These are phyloP conservation scores for Paramuricea clavata DNA, from an alignment of 92 coral and sea anemone genomes.

Conservation along the genomic window DNA sequence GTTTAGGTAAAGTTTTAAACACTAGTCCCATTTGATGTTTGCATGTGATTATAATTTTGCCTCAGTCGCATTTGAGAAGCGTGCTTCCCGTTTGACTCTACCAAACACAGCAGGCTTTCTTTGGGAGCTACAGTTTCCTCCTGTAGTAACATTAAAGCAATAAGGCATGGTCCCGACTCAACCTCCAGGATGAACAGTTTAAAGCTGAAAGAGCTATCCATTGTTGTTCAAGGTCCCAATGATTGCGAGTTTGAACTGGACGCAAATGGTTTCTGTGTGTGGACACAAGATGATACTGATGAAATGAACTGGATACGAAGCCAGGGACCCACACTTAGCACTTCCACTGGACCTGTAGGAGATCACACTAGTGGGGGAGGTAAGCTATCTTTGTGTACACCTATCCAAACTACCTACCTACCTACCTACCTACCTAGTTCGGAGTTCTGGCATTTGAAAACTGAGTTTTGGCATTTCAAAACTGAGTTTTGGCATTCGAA, in stretches of 20 bases:
- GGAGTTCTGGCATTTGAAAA: too few species aligned
- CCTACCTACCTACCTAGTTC: background rate
- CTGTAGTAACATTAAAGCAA: too few species aligned
- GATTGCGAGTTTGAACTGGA: slow-evolving; percentile 89
- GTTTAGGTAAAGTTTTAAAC: slow-evolving; percentile 66
- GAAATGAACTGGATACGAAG: slow-evolving; percentile 68
- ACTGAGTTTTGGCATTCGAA: too few species aligned
- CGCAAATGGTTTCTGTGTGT: slow-evolving; percentile 76
- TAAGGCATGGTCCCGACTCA: too few species aligned
- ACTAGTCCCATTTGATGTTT: too few species aligned
- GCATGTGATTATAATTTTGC: too few species aligned
- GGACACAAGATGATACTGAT: slow-evolving; percentile 76
- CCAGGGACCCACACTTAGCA: slow-evolving; percentile 82
- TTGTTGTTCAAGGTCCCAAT: slow-evolving; percentile 70
- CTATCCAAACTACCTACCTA: background rate
- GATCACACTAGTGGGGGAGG: slow-evolving; percentile 93
- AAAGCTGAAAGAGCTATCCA: background rate
- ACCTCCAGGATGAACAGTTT: background rate
- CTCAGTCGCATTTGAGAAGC: too few species aligned
- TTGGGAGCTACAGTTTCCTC: too few species aligned
- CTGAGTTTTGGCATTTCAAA: too few species aligned
- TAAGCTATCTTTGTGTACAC: slow-evolving; percentile 4
- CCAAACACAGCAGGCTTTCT: too few species aligned
- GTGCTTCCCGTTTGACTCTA: too few species aligned
- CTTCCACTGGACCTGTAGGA: slow-evolving; percentile 82